Base-by-base conservation (phyloP, 2,113 vertebrate genomes). In the Capra hircus region DNA sequence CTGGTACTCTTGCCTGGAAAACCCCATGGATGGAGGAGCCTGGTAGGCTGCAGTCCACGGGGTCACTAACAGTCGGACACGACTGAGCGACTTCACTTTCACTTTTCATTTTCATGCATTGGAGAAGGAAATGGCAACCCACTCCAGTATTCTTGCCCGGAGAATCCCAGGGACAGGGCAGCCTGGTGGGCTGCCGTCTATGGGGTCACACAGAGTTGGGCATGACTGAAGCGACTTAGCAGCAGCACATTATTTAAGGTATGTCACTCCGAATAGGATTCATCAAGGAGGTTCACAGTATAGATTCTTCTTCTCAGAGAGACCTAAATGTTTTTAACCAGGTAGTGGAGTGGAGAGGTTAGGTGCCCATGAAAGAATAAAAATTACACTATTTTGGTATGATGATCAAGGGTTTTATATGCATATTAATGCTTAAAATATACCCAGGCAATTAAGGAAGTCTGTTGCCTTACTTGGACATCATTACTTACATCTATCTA, bases 101-200 rank as follows among this genome's bases (percentile, higher is more conserved):
- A 40, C 40, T 40, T 40, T 40, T 40, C 40, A 40, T 40, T 40
- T 40, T 40, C 40, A 40, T 40, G 40, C 40, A 40, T 40, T 40
- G 40, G 40, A 40, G 40, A 40, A 40, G 40, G 40, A 40, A 40
- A 40, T 40, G 40, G 40, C 40, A 40, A 40, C 40, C 40, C 40
- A 40, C 40, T 40, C 40, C 40, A 40, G 40, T 40, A 4, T 40
- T 40, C 40, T 40, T 40, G 40, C 40, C 40, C 3, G 40, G 40
- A 40, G 40, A 40, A 40, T 40, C 40, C 40, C 40, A 40, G 40
- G 40, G 40, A 40, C 40, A 40, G 40, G 40, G 40, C 40, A 40
- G 60, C 30, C 62, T 64, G 30, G 0, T n/a, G 30, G 7, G 3
- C 30, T 64, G 30, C 15, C 0, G 0, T n/a, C 30, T 16, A 9